A percentile compares a stretch with the other conserved stretches of the same genome.
Evolutionary conservation across 2,888 invertebrate species (phyloP).

Genomic region (Acleris sparsana): DNA sequence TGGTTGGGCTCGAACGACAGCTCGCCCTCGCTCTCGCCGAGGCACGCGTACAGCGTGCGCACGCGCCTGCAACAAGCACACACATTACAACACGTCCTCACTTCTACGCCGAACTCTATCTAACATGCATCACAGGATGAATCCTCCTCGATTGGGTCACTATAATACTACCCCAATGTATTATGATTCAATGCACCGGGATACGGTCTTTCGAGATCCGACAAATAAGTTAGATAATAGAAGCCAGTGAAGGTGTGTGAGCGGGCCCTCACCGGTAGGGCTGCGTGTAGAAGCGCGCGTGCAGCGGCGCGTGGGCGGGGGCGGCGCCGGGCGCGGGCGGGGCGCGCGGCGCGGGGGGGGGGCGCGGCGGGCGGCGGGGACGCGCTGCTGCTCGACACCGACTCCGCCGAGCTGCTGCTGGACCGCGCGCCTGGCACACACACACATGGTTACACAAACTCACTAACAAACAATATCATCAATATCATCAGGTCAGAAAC

Average conservation of each 20-base stretch:
- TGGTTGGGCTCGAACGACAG: conserved; percentile 99
- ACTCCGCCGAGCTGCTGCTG: conserved; percentile 91
- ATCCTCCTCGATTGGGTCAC: too few relatives aligned
- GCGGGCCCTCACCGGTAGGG: conserved; percentile 23
- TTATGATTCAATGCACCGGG: too few relatives aligned
- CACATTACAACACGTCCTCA: neutral
- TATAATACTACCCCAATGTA: too few relatives aligned
- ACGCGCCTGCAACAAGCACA: conserved; percentile 86
- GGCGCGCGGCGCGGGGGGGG: conserved; percentile 81
- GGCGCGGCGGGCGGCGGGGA: conserved; percentile 60
- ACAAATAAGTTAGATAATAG: too few relatives aligned
- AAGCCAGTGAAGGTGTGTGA: too few relatives aligned
- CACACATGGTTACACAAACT: neutral
- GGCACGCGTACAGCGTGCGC: conserved; percentile 96
- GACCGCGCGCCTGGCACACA: conserved; percentile 50
- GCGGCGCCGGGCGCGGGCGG: conserved; percentile 7
- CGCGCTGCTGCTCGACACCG: conserved; percentile 85
- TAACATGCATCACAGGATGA: too few relatives aligned
- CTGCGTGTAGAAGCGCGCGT: conserved; percentile 88
- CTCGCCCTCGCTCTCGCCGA: conserved; percentile 98
- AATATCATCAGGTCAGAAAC: too few relatives aligned
- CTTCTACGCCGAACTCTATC: too few relatives aligned
- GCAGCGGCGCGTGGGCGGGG: conserved; percentile 76
- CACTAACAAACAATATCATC: too few relatives aligned
- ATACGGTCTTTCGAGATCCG: neutral